Evolutionary conservation across 2,113 vertebrate species (phyloP).

Genomic region (Furnarius figulus): DNA sequence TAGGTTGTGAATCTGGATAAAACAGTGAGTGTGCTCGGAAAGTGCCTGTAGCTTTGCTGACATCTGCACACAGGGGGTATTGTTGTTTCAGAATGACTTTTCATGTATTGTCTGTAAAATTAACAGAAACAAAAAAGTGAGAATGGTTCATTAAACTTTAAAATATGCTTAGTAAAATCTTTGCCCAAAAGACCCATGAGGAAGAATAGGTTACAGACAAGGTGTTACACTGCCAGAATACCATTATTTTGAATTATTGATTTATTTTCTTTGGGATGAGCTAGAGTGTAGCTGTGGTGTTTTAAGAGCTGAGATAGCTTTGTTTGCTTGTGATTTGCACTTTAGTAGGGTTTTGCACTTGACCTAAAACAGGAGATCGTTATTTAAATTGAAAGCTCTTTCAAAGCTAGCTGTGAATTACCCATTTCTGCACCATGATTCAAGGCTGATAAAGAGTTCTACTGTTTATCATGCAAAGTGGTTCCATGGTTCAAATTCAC

Average conservation of each 20-base stretch:
- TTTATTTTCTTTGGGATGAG: background rate
- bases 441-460: background rate
- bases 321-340: background rate
- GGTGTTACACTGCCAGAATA: background rate
- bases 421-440: slow-evolving; percentile 8
- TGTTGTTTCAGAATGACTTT: background rate
- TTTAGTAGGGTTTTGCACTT: slow-evolving; percentile 1
- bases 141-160: background rate
- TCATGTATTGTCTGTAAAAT: background rate
- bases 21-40: background rate
- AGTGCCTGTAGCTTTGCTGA: background rate
- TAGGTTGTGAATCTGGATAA: slow-evolving; percentile 33
- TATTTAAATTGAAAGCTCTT: slow-evolving; percentile 1
- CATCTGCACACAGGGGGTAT: background rate
- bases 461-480: slow-evolving; percentile 22
- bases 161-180: background rate
- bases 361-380: background rate
- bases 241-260: background rate
- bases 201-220: background rate
- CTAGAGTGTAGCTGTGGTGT: background rate
- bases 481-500: slow-evolving; percentile 2
- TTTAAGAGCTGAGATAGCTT: background rate
- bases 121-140: background rate
- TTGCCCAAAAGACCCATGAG: background rate
- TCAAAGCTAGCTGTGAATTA: slow-evolving; percentile 16